Evolutionary conservation across 2,888 invertebrate genomes (phyloP), one percentile per base, ranked within the genome.

Genomic region (Watsonalla cultraria): DNA sequence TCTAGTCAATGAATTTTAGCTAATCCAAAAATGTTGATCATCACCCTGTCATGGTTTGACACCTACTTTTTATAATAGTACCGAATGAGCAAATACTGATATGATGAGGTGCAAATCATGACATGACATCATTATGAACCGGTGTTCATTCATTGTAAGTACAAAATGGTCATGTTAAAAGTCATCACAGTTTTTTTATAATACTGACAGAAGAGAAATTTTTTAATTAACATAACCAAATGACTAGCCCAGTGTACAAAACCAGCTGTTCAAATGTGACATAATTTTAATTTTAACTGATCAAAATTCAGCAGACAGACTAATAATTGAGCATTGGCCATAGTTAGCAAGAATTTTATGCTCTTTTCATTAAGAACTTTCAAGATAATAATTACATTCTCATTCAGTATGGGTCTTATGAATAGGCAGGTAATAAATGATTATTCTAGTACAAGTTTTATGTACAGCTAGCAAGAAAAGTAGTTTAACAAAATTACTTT

Each of bases 1-100:
- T 84, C 90, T 90, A 90, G 90, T 90, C 90, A 90, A 90, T 89
- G 89, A 90, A 89, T 90, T 88, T 83, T 90, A 90, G 90, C 82
- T 89, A 90, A 90, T 90, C 80, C 82, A 77, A 86, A 84, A 90
- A 90, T 87, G 88, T 89, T 89, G 87, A 90, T 90, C 88, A 87
- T 80, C 82, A 84, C 81, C 77, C 78, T 77, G 88, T 89, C 88
- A 84, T 89, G 89, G 87, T 87, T 85, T 84, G 80, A 77, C 80
- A 83, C 83, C 78, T 71, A 64, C 37, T 37, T 72, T 73, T 69
- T 73, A 76, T 76, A 75, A 76, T 78, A 75, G 72, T 78, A 77
- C 78, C 78, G 74, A 78, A 71, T 79, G 74, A 74, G 61, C 59
- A 60, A 73, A 73, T 73, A 68, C 54, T 64, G 62, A 72, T 70